Base-by-base conservation (phyloP, 2,888 invertebrate genomes). In the Dascillus cervinus region DNA sequence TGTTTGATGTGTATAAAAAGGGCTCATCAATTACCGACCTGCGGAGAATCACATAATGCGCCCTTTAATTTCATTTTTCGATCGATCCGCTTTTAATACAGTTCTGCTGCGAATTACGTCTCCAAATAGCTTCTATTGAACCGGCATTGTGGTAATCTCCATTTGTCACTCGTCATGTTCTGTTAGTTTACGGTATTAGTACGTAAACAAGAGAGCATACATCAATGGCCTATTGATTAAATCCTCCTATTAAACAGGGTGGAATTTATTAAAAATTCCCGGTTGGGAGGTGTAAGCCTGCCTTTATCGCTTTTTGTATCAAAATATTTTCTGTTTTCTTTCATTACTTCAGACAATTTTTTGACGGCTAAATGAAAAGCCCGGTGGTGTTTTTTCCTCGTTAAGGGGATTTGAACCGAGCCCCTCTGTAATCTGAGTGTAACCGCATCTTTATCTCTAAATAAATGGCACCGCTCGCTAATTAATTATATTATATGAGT, bases 1-100 rank as follows among this genome's bases (percentile, higher is more conserved):
- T 50, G 52, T 55, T 56, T 56, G 56, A 58, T 56, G 54, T 55
- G 46, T 52, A 56, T 55, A 55, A 56, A 56, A 58, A 53, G 47
- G 46, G 46, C 45, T 42, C 55, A 53, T 58, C 54, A 54, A 52
- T 56, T 56, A 53, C 48, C 42, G 37, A 41, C 39, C 34, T 25
- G 28, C 22, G 30, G 30, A 38, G 24, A 34, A 33, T 37, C 32
- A 32, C 29, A 20, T 6, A 29, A 26, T 28, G 29, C n/a, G 37
- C 29, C 32, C 26, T 37, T 37, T 32, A 37, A 32, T 37, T 37
- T 22, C 26, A 26, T 33, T 37, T n/a, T n/a, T n/a, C n/a, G n/a
- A n/a, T n/a, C n/a, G n/a, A n/a, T n/a, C 21, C 29, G 30, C 21
- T 37, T 37, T 37, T 31, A 31, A n/a, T n/a, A n/a, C n/a, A n/a